Conservation (phyloP, 2,797 vertebrate genomes). For the Chelon auratus region DNA sequence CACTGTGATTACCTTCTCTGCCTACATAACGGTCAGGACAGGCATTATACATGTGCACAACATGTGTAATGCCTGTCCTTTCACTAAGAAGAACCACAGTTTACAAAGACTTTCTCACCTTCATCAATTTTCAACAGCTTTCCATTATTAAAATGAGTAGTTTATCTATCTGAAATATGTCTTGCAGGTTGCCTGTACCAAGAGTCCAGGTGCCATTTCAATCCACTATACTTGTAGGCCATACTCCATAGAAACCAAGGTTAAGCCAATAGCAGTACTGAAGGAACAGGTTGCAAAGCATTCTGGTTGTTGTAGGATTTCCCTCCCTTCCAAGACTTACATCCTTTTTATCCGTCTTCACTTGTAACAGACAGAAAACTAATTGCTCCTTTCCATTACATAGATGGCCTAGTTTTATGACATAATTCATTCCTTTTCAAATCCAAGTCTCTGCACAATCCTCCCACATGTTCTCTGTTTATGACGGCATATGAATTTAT, state of each 20-base stretch:
- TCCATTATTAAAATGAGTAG: neutral
- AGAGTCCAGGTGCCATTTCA: no score
- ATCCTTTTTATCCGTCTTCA: neutral
- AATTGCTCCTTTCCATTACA: conserved; percentile 11
- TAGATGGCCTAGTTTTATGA: neutral
- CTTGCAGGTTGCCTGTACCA: neutral
- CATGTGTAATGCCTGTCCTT: no score
- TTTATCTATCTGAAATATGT: neutral
- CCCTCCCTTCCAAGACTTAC: neutral
- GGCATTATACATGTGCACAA: no score
- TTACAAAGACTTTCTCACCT: no score
- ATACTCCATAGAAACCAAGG: neutral
- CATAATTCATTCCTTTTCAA: neutral
- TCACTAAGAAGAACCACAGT: no score
- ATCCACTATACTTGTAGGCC: neutral
- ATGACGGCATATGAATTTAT: conserved; percentile 4
- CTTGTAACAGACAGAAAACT: neutral
- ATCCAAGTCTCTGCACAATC: conserved; percentile 7
- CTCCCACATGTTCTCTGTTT: conserved; percentile 9
- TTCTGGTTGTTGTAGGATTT: neutral
- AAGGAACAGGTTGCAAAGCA: neutral
- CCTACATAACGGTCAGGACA: no score
- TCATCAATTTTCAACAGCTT: neutral
- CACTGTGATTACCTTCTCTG: no score
- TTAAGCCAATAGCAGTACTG: neutral